A percentile compares a stretch with the other conserved stretches of the same genome.
Conservation (phyloP, 2,797 vertebrate species). For the Malurus splendens region DNA sequence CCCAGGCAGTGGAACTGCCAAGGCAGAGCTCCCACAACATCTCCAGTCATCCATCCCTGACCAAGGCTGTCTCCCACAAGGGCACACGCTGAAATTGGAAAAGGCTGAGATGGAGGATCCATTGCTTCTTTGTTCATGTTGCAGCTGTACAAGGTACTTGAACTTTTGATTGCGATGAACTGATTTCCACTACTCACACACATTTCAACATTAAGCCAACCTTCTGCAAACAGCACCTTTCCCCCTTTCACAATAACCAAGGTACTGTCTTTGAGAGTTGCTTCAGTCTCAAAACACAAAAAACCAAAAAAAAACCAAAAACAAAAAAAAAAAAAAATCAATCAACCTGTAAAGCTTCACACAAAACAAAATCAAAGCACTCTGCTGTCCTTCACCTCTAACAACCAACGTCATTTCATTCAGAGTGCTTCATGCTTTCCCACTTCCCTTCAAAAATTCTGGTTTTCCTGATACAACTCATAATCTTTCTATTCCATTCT, state of each 20-base stretch:
- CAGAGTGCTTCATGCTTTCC: not conserved
- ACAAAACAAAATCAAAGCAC: not conserved
- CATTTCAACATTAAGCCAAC: rapidly evolving
- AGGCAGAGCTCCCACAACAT: rapidly evolving
- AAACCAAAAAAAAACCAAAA: no score
- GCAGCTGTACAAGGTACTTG: not conserved
- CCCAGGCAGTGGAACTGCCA: not conserved
- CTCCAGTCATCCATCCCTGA: not conserved
- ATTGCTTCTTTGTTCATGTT: not conserved
- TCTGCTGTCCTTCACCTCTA: not conserved
- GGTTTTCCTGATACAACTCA: not conserved
- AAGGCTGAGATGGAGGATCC: not conserved
- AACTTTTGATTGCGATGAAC: not conserved
- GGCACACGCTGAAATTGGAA: rapidly evolving
- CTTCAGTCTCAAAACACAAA: not conserved
- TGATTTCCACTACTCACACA: not conserved
- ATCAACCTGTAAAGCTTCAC: not conserved
- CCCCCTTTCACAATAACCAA: not conserved
- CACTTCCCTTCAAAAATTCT: not conserved
- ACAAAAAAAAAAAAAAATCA: not conserved
- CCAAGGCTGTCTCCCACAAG: not conserved
- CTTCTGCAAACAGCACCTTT: not conserved
- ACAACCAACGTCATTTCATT: not conserved
- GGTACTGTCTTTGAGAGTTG: not conserved
- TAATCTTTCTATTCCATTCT: not conserved